Evolutionary conservation across 2,888 invertebrate species (phyloP), one percentile per base, ranked within the genome.

Genomic region (Drosophila paracracens): DNA sequence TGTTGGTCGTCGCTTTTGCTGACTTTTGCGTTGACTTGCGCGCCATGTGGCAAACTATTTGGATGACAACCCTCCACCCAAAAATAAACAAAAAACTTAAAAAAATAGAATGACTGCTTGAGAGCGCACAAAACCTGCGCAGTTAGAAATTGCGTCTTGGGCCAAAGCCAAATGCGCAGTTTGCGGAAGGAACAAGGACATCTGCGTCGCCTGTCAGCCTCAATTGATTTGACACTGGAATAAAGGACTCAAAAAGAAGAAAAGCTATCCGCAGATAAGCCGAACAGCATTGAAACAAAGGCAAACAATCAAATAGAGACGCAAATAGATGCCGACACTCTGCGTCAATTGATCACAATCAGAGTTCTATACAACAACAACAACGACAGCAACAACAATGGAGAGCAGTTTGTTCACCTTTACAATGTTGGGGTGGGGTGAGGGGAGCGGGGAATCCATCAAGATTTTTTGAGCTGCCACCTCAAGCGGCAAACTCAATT

Each of bases 401-500:
- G 52, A 59, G 57, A 67, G 57, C 53, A 63, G 81, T 77, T 85
- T 87, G 74, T 85, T 85, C 84, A 85, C 87, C 85, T 85, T 83
- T 82, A 59, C 25, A 8, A 56, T 25, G 33, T 16, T 46, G 25
- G 48, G 33, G 21, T 21, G 27, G 8, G 1, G 29, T 13, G 27
- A 13, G 2, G 10, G 2, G 7, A 38, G 16, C 29, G 13, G 27
- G 33, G 29, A 25, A 36, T 38, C 56, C 61, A 57, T 70, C 71
- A 74, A 56, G 52, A 50, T 63, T 40, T 64, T 65, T 65, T 21
- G 18, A 56, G 76, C 70, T 79, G 79, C 79, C 77, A 77, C 74
- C 79, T 77, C 75, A 77, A 80, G 77, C 80, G 75, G 78, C 80
- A 80, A 46, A 77, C 62, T 65, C 63, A 61, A 75, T 54, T 62